These are phyloP conservation scores for Spicauda simplicius DNA, from an alignment of 2,888 invertebrate species.

Conservation along the genomic window DNA sequence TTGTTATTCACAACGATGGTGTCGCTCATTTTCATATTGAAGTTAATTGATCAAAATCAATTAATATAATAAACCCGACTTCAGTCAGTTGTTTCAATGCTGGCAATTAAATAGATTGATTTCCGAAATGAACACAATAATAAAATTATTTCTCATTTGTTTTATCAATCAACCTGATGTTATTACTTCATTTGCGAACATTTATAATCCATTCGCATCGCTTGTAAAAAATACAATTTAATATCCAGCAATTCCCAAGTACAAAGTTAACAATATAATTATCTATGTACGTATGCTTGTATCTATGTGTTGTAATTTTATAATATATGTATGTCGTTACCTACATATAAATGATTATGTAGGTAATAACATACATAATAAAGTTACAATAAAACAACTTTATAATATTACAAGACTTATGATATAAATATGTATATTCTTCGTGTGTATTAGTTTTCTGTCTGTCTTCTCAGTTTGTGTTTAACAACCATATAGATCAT, in stretches of 20 bases:
- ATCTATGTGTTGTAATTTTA: too few species aligned
- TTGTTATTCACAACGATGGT: slow-evolving; percentile 29
- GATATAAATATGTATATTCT: too few species aligned
- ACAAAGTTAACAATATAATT: too few species aligned
- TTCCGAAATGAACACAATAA: slow-evolving; percentile 14
- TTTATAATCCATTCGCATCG: neutral
- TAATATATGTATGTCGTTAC: neutral
- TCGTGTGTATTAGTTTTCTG: too few species aligned
- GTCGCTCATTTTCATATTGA: slow-evolving; percentile 40
- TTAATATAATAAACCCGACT: slow-evolving; percentile 36
- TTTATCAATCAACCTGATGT: neutral
- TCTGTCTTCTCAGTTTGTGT: too few species aligned
- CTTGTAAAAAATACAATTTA: neutral
- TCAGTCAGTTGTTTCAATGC: neutral
- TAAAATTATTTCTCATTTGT: slow-evolving; percentile 11
- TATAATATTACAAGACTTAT: too few species aligned
- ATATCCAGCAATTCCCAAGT: neutral
- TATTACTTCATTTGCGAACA: neutral
- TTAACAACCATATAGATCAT: too few species aligned
- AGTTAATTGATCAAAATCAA: slow-evolving; percentile 57
- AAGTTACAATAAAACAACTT: too few species aligned
- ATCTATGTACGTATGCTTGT: too few species aligned
- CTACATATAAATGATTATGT: too few species aligned
- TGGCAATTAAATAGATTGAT: slow-evolving; percentile 23
- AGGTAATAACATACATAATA: too few species aligned